phyloP scores from a whole-genome alignment of 2,797 vertebrate genomes.

The Gephyroberyx darwinii region DNA sequence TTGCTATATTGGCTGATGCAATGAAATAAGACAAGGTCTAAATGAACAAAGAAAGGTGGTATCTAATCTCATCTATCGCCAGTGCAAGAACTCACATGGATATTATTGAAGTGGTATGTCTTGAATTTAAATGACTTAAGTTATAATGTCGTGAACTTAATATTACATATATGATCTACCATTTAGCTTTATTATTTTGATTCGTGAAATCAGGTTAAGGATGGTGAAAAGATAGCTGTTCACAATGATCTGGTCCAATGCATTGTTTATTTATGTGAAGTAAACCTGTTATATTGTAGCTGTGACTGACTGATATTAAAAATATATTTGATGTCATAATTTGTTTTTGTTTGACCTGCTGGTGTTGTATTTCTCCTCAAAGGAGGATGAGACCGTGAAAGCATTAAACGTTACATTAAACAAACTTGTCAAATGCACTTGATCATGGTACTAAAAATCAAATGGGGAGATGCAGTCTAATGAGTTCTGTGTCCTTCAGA shows the following conservation, averaged over 20 bases:
- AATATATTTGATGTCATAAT: constrained; percentile 11
- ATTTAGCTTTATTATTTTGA: constrained; percentile 17
- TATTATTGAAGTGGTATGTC: neutral
- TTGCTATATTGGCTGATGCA: neutral
- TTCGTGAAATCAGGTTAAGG: neutral
- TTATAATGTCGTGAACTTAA: neutral
- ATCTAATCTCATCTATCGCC: constrained; percentile 26
- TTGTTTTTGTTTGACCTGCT: constrained; percentile 18
- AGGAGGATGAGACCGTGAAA: neutral
- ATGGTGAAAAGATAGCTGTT: constrained; percentile 17
- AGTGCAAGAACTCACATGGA: neutral
- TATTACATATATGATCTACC: neutral
- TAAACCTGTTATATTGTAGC: constrained; percentile 23
- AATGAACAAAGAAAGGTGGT: constrained; percentile 15
- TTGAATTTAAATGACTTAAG: constrained; percentile 10
- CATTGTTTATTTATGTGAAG: constrained; percentile 25
- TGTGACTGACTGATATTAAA: constrained; percentile 10
- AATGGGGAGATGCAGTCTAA: constrained; percentile 4
- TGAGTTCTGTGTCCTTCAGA: neutral
- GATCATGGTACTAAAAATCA: neutral
- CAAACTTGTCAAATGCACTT: constrained; percentile 17
- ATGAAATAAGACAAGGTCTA: constrained; percentile 26
- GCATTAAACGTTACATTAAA: neutral
- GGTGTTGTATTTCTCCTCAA: neutral
- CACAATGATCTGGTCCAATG: constrained; percentile 14